Base-by-base conservation (phyloP, 1,140 invertebrate species). In the Adelges cooleyi region DNA sequence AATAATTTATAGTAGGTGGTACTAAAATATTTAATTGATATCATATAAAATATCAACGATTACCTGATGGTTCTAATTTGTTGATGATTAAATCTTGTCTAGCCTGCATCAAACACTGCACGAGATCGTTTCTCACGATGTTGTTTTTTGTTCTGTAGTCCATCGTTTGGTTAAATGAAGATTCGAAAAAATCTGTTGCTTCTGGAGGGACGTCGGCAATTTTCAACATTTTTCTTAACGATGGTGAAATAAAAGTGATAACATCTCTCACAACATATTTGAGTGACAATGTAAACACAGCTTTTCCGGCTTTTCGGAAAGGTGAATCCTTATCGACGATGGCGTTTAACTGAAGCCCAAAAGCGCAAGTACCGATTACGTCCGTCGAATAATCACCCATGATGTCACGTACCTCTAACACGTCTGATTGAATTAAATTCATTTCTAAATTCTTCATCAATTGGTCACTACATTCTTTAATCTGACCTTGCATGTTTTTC, bases 401-500 rank as follows among this genome's bases (percentile, higher is more conserved):
- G 1, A 38, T 10, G 1, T 66, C 29, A 13, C 18, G 25, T 8
- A 56, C 22, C 2, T 51, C 29, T 10, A 49, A 11, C 23, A 33
- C 11, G 29, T 33, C 29, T n/a, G n/a, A 33, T 33, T 11, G 29
- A 6, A 6, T 42, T n/a, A 53, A 29, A 18, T 44, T 15, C 5
- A 17, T 46, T 11, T 59, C 18, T 2, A 62, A 6, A n/a, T 59
- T 40, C 15, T 20, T 22, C n/a, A 50, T 65, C 1, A 67, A n/a
- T 11, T 42, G 23, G 1, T 23, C 48, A 3, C 75, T 74, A 48
- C 75, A 73, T 23, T 77, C 73, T 17, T 76, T 71, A 5, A 81
- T 70, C 0, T 77, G 73, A 1, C 68, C 67, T n/a, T 81, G 80
- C 77, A 82, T 81, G 0, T 68, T 69, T 69, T 80, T 82, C 10